Base-by-base conservation (phyloP, 2,797 vertebrate genomes). In the Bradypus variegatus region DNA sequence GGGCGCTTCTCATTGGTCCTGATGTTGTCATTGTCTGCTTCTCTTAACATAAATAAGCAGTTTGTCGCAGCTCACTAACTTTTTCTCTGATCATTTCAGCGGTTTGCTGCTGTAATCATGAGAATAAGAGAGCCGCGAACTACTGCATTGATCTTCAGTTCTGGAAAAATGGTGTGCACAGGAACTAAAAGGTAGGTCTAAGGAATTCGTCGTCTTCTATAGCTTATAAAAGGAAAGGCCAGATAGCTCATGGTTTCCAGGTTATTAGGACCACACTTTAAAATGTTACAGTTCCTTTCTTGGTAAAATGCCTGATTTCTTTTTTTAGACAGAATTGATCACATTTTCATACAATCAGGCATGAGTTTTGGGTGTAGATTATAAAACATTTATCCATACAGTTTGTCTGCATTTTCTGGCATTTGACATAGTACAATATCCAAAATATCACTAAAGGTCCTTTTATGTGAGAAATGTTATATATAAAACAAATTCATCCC, bases 101-200 rank as follows among this genome's bases (percentile, higher is more conserved):
- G 99, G 97, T 99, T 99, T 98, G 99, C 99, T 97, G 99, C 99
- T 0, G 99, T 99, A 67, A 99, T 99, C 96, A 99, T 99, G 99
- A 99, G 99, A 97, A 99, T 99, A 98, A 98, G 99, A 98, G 99
- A 99, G 94, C 99, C 99, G 65, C 98, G 99, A 93, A 99, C 99
- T 86, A 99, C 99, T 27, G 99, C 99, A 10, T 98, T 99, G 89
- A 99, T 99, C 97, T 99, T 99, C 97, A 99, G 99, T 96, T 99
- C 99, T 82, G 99, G 99, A 41, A 99, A 99, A 96, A 99, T 99
- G 99, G 99, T 99, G 96, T 99, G 99, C 98, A 99, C 99, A 1
- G 99, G 99, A 96, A 99, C 99, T 15, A 99, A 99, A 97, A 99
- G 99, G 99, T 99, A 96, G 88, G 96, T 48, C 12, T 14, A 19